These are phyloP conservation scores for Rhopalosiphum maidis DNA, from an alignment of 1,140 invertebrate species.

Conservation along the genomic window DNA sequence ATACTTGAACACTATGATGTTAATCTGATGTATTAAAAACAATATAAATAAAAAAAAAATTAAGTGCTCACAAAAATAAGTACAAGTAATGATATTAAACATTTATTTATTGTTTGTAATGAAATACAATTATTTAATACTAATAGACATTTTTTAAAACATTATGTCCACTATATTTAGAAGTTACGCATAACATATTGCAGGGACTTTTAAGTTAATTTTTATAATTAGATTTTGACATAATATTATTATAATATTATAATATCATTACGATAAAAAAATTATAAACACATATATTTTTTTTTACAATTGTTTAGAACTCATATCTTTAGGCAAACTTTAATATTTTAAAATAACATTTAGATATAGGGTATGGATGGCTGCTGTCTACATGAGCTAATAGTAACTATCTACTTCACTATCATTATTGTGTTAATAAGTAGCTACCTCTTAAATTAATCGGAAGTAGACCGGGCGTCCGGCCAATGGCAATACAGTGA, in stretches of 20 bases:
- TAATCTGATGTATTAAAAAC: neutral
- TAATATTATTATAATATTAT: too few relatives aligned
- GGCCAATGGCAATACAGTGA: slow-evolving; percentile 35
- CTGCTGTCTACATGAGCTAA: neutral
- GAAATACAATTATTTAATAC: neutral
- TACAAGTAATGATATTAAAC: neutral
- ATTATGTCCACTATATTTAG: too few relatives aligned
- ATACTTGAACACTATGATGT: neutral
- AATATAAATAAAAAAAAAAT: neutral
- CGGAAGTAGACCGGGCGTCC: slow-evolving; percentile 18
- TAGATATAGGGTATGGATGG: neutral
- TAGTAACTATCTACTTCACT: slow-evolving; percentile 14
- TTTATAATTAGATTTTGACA: too few relatives aligned
- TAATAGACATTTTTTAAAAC: too few relatives aligned
- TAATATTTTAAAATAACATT: neutral
- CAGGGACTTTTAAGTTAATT: too few relatives aligned
- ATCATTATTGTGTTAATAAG: neutral
- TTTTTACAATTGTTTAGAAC: too few relatives aligned
- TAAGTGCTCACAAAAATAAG: neutral
- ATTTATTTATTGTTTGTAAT: neutral
- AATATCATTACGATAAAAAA: too few relatives aligned
- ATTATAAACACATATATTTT: too few relatives aligned
- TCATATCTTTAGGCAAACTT: neutral
- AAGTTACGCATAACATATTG: too few relatives aligned
- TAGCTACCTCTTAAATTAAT: neutral